A percentile compares a stretch with the other conserved stretches of the same genome.
Conservation (phyloP, 2,888 invertebrate species). For the Lasioglossum vierecki region DNA sequence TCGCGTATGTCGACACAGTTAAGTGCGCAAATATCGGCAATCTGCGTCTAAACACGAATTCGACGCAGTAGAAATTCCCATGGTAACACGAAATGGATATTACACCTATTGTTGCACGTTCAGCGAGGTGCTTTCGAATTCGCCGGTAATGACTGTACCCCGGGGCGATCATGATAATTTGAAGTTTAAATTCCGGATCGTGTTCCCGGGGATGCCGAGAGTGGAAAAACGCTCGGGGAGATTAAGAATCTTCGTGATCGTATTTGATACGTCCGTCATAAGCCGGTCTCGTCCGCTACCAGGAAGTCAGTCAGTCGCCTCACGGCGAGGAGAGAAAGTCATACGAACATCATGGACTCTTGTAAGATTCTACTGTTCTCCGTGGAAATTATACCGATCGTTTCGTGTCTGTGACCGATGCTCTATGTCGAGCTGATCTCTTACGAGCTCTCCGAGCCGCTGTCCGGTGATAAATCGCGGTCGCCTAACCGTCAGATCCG, state of each 20-base stretch:
- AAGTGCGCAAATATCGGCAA: background rate
- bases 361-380: constrained; percentile 63
- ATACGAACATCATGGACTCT: constrained; percentile 65
- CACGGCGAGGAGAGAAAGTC: constrained; percentile 74
- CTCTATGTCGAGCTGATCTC: constrained; percentile 29
- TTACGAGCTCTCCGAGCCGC: constrained; percentile 17
- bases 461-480: constrained; percentile 38
- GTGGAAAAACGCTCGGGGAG: constrained; percentile 11
- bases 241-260: constrained; percentile 52
- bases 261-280: constrained; percentile 66
- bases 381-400: constrained; percentile 56
- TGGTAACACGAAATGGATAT: background rate
- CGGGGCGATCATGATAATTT: constrained; percentile 43
- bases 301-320: constrained; percentile 74
- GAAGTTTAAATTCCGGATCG: constrained; percentile 24
- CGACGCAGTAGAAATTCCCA: background rate
- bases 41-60: background rate
- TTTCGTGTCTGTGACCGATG: constrained; percentile 30
- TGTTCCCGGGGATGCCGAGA: constrained; percentile 24
- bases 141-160: constrained; percentile 43
- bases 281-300: constrained; percentile 69
- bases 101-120: constrained; percentile 12
- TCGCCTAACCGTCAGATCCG: background rate
- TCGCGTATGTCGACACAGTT: background rate
- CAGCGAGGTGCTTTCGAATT: constrained; percentile 5